Evolutionary conservation across 2,113 vertebrate genomes (phyloP), one percentile per base, ranked within the genome.

Genomic region (Salminus brasiliensis): DNA sequence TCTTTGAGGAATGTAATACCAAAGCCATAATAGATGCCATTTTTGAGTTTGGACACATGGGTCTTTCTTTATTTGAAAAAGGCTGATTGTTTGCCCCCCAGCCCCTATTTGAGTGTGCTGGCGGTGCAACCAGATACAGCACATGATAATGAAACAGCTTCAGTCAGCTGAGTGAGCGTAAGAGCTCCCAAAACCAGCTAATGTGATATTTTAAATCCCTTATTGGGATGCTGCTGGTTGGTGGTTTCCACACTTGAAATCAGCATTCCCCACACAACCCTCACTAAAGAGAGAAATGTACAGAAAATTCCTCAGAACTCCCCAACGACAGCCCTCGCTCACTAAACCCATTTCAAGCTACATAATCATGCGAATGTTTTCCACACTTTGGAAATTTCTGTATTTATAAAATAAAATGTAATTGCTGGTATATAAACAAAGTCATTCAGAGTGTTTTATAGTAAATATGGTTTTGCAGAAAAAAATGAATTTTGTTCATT

Each of bases 1-100:
- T 72, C 32, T 65, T 65, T 72, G 29, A 65, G 77, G 71, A 79
- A 79, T 71, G n/a, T 9, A 65, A 72, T 39, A 63, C 57, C 43
- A 65, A 52, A 53, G 45, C 15, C 59, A 18, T 39, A 9, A 29
- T 32, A 62, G 55, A 62, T 43, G 52, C 32, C 27, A 78, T 78
- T 71, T 49, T 63, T 60, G 59, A 27, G 25, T 29, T 59, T 25
- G 67, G 52, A 78, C 75, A 69, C 52, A 78, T 18, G 0, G 18
- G 52, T 69, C 63, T 59, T 69, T 78, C 52, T 69, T 70, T 45
- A 69, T 49, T n/a, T 32, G 23, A 65, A 67, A 67, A 67, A 55
- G 62, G 47, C 23, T 67, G 74, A 55, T 67, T 76, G 34, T 57
- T 66, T 52, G 21, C 23, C 8, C 13, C 15, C 39, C 53, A 32